These are phyloP conservation scores for Drosophila funebris DNA, from an alignment of 1,140 invertebrate species.

Conservation along the genomic window DNA sequence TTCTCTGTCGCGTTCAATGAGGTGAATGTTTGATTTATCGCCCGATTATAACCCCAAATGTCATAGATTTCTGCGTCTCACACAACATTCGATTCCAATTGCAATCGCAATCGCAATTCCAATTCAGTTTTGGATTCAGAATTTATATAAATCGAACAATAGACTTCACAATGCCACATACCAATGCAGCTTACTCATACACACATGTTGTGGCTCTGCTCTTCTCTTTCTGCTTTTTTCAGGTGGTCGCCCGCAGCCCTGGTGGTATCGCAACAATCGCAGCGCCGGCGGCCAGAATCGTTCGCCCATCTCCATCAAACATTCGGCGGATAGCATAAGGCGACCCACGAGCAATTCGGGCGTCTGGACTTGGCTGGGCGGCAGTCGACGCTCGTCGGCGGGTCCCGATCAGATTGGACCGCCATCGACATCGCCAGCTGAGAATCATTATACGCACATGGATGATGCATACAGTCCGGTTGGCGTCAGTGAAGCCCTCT, in stretches of 20 bases:
- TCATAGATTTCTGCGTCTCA: slow-evolving; percentile 63
- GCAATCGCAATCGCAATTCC: slow-evolving; percentile 14
- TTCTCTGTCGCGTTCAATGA: slow-evolving; percentile 58
- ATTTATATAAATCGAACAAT: too few species aligned
- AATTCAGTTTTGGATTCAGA: slow-evolving; percentile 10
- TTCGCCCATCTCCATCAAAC: slow-evolving; percentile 79
- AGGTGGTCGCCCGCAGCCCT: slow-evolving; percentile 82
- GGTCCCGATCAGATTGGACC: slow-evolving; percentile 84
- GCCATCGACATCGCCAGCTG: slow-evolving; percentile 84
- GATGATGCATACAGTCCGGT: slow-evolving; percentile 86
- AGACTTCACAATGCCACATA: slow-evolving; percentile 14
- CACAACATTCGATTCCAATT: neutral
- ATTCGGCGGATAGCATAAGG: slow-evolving; percentile 83
- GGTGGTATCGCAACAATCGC: slow-evolving; percentile 83
- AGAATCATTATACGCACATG: slow-evolving; percentile 90
- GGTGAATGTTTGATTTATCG: slow-evolving; percentile 81
- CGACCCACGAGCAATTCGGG: slow-evolving; percentile 86
- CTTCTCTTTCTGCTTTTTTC: slow-evolving; percentile 8
- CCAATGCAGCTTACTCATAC: slow-evolving; percentile 39
- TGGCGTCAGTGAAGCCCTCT: slow-evolving; percentile 86
- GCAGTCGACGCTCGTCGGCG: slow-evolving; percentile 84
- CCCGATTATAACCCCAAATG: slow-evolving; percentile 74
- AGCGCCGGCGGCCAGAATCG: slow-evolving; percentile 73
- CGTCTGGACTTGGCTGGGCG: slow-evolving; percentile 88
- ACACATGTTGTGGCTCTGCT: neutral